phyloP scores from a whole-genome alignment of 2,113 vertebrate species.

The Bombycilla garrulus region DNA sequence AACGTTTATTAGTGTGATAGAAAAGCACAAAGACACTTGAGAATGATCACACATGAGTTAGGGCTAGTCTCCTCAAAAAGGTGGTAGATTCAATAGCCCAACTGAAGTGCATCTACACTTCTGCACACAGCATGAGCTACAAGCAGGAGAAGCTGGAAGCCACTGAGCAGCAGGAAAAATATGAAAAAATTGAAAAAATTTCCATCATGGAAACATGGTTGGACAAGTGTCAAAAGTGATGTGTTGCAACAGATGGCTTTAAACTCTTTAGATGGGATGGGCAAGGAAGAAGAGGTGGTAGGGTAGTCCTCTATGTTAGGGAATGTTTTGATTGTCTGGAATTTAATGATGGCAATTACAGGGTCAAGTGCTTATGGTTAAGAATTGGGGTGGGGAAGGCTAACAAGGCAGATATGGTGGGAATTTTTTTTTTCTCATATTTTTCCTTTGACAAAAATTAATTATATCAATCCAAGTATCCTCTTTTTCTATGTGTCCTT shows the following conservation, averaged over 20 bases:
- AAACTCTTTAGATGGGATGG: neutral
- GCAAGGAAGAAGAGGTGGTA: neutral
- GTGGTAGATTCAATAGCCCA: neutral
- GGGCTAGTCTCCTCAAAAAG: accelerated
- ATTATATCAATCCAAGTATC: neutral
- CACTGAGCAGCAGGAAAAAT: accelerated
- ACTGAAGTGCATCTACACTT: neutral
- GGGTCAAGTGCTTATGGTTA: neutral
- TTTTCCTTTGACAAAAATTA: neutral
- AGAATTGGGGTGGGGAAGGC: neutral
- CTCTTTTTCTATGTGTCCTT: neutral
- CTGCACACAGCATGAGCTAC: neutral
- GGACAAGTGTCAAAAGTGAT: neutral
- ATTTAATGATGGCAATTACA: neutral
- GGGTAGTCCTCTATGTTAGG: neutral
- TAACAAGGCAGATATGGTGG: neutral
- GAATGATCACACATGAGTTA: neutral
- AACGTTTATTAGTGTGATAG: neutral
- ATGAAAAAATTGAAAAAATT: neutral
- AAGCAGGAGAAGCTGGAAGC: neutral
- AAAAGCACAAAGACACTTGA: neutral
- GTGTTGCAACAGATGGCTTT: neutral
- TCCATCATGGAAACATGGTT: neutral
- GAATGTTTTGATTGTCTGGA: neutral
- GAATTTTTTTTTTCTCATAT: neutral